A percentile compares a stretch with the other conserved stretches of the same genome.
Conservation (phyloP, 2,888 invertebrate genomes). For the Hoplodrina ambigua region DNA sequence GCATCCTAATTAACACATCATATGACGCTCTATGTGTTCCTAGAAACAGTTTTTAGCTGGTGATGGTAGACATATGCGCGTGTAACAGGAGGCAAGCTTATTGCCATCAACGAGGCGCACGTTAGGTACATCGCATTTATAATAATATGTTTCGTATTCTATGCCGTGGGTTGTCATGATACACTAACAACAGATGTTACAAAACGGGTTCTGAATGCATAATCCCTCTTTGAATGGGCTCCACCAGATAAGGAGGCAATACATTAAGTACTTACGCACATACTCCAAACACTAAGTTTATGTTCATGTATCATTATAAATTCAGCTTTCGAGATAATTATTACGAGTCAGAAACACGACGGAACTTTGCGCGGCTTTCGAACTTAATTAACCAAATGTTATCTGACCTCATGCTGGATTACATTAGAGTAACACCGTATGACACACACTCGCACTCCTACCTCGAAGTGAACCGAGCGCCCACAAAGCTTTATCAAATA, state of each 20-base stretch:
- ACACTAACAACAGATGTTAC: neutral
- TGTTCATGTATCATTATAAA: slow-evolving; percentile 8
- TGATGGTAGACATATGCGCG: too few relatives aligned
- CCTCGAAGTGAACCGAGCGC: neutral
- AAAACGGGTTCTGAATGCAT: neutral
- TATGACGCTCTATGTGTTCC: too few relatives aligned
- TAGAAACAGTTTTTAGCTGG: too few relatives aligned
- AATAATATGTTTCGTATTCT: too few relatives aligned
- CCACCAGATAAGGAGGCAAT: too few relatives aligned
- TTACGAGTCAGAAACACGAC: slow-evolving; percentile 10
- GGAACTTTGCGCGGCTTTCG: slow-evolving; percentile 1
- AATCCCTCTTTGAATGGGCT: neutral
- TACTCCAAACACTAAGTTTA: slow-evolving; percentile 2
- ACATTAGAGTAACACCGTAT: neutral
- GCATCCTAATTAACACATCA: neutral
- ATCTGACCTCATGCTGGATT: slow-evolving; percentile 9
- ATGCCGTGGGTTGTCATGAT: neutral
- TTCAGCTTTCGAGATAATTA: slow-evolving; percentile 9
- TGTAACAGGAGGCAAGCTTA: too few relatives aligned
- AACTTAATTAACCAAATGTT: slow-evolving; percentile 11
- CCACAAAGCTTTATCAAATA: slow-evolving; percentile 15
- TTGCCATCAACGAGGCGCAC: too few relatives aligned
- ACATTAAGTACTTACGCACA: too few relatives aligned
- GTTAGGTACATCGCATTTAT: too few relatives aligned
- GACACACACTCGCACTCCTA: neutral